Base-by-base conservation (phyloP, 1,140 invertebrate species). In the Neotoxoptera formosana region DNA sequence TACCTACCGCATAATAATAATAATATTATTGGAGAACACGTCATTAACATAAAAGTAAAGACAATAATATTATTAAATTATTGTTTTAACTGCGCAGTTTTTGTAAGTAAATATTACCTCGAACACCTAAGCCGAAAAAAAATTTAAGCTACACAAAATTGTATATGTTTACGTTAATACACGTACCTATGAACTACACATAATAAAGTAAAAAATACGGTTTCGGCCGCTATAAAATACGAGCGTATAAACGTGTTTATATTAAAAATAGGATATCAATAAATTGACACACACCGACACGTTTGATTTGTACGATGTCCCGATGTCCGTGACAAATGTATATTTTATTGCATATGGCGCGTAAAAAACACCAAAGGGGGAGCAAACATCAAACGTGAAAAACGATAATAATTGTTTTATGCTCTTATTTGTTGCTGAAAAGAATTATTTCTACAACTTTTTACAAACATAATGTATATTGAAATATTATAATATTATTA, bases 251-350 rank as follows among this genome's bases (percentile, higher is more conserved):
- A 88, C 48, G 48, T 53, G 88, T 23, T 36, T 53, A 34, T 56
- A 89, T 56, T 89, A 89, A 89, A 89, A 89, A 89, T 89, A 89
- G 88, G 88, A 89, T 56, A 89, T 89, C 88, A 89, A 89, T n/a
- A n/a, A n/a, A n/a, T 89, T 89, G n/a, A 89, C 51, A 89, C 88
- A 89, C 48, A 89, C 87, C 87, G 34, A 89, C 51, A 89, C 88
- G 88, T 89, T 89, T 89, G 51, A 56, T 89, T 89, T 51, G 47
- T 56, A 21, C 36, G 48, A 76, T 76, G 60, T 67, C 60, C 30
- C n/a, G 48, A 89, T 34, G 51, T 56, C 88, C 51, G 34, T 89
- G 88, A 56, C 48, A 89, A 89, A 89, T 56, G 23, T 56, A 56
- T 56, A 89, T 56, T 89, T 89, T 89, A 89, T 89, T 89, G 11